Evolutionary conservation across 1,140 invertebrate species (phyloP), one percentile per base, ranked within the genome.

Genomic region (Neomicropteryx cornuta): DNA sequence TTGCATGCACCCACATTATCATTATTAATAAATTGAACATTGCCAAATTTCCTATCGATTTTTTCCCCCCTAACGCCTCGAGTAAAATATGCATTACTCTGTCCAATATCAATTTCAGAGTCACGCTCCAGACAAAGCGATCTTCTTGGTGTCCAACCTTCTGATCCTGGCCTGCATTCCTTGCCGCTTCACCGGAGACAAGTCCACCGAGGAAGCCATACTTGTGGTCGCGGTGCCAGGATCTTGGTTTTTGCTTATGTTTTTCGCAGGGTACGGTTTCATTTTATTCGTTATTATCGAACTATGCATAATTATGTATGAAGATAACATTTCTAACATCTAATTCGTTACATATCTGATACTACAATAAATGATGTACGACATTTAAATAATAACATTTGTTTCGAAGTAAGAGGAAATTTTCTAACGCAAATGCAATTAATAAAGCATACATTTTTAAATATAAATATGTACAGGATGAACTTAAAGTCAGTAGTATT

Each of bases 161-260:
- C 66, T 95, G n/a, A 86, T 97, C 34, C 60, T 98, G 42, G 74
- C 81, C 0, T 95, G 91, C 62, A 91, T 98, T 47, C 93, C 93
- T 10, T 89, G 81, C 47, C 77, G 94, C 17, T 47, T 97, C 10
- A 68, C 74, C 18, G 72, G 73, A 8, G 72, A 87, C 52, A 74
- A 78, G 22, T 73, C 77, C 34, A 70, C 83, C 0, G 95, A 99
- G 66, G 95, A 97, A 60, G 83, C 87, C 4, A 80, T 98, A 22
- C 62, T 99, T 16, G 77, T 90, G 3, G 82, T 97, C 45, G 86
- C 94, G 1, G 79, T 96, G 16, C 94, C 95, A 0, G 87, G 90
- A 10, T 88, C 85, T 6, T 99, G 95, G 94, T 94, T 97, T 61
- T 79, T 96, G 36, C 73, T 98, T 1, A 94, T 99, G 79, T 98